Evolutionary conservation across 2,888 invertebrate genomes (phyloP).

Genomic region (Campoplex capitator): DNA sequence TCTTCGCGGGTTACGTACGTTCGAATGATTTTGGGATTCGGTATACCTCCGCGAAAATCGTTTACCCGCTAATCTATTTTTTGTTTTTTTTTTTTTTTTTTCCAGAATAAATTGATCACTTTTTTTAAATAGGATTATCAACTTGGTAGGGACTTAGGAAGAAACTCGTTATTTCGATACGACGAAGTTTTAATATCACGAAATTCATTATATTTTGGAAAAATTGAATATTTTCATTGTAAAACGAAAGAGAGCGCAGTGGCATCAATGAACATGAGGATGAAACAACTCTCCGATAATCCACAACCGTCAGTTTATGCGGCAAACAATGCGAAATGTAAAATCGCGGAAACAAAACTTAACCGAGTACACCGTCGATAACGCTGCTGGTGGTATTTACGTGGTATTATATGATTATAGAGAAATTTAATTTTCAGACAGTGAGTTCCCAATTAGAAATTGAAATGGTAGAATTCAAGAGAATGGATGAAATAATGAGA

Average conservation of each 20-base stretch:
- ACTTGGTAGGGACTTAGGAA: background rate
- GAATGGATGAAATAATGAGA: conserved; percentile 51
- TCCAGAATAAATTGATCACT: background rate
- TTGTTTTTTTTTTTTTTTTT: background rate
- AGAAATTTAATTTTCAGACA: background rate
- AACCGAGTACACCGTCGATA: background rate
- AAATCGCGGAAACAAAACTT: background rate
- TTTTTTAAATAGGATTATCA: background rate
- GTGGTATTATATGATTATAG: background rate
- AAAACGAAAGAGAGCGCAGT: background rate
- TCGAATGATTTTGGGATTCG: background rate
- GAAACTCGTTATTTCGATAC: background rate
- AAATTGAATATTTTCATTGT: background rate
- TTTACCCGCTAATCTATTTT: background rate
- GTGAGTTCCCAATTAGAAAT: conserved; percentile 66
- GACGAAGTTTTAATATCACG: background rate
- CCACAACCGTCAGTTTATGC: background rate
- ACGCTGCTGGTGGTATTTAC: background rate
- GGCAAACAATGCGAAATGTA: background rate
- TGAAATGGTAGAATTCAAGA: conserved; percentile 56
- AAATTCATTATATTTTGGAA: background rate
- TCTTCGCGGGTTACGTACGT: background rate
- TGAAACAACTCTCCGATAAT: background rate
- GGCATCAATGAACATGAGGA: background rate
- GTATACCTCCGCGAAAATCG: background rate